phyloP scores from a whole-genome alignment of 2,888 invertebrate species.

The Lucinisca nassula region DNA sequence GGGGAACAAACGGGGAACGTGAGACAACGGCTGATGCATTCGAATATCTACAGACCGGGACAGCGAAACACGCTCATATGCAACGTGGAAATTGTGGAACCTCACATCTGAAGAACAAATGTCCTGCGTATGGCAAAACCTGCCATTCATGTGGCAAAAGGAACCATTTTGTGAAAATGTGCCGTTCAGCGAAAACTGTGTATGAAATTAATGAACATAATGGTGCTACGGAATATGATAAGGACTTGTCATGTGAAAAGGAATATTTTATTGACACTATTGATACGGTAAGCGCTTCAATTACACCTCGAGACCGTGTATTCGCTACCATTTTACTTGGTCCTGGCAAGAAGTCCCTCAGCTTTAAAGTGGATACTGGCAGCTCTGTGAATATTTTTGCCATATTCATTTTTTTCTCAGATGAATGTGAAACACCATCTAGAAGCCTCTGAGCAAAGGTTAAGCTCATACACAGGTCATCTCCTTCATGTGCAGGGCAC shows the following conservation, averaged over 20 bases:
- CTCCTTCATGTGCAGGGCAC: not conserved
- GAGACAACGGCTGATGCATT: not conserved
- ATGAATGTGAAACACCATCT: conserved; percentile 1
- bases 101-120: not conserved
- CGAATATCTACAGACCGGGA: not conserved
- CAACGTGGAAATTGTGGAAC: no score
- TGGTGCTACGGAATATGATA: not conserved
- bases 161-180: not conserved
- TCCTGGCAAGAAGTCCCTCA: not conserved
- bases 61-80: not conserved
- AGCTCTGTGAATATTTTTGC: not conserved
- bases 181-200: not conserved
- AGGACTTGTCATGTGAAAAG: not conserved
- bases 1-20: not conserved
- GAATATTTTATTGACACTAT: conserved; percentile 23
- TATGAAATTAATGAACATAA: not conserved
- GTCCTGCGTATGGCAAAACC: not conserved
- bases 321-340: conserved; percentile 19
- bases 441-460: not conserved
- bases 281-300: conserved; percentile 7
- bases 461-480: not conserved
- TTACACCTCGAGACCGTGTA: conserved; percentile 15
- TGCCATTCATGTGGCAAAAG: not conserved
- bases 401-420: not conserved
- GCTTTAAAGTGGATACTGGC: conserved; percentile 36